Base-by-base conservation (phyloP, 2,888 invertebrate genomes). In the Choreutis nemorana region DNA sequence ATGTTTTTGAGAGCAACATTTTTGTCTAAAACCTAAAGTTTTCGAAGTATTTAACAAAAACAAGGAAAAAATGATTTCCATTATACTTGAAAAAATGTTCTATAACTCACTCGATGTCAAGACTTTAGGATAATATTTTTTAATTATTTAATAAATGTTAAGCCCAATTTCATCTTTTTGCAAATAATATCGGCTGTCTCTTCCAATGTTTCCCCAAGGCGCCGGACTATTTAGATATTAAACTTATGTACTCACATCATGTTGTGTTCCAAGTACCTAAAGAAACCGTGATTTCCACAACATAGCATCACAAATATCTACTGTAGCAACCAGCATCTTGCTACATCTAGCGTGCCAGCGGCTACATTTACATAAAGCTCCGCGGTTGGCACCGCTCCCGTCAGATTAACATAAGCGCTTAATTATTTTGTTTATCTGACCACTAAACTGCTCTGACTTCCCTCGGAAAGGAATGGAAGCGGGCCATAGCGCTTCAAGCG, bases 341-440 rank as follows among this genome's bases (percentile, higher is more conserved):
- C n/a, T 28, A 30, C 26, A 15, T 14, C 31, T 15, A 34, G 34
- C 36, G 35, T 26, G 22, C 35, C 33, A 23, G 23, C 26, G 29
- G 36, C 36, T 36, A 25, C 32, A 56, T 59, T 57, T 50, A 50
- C 57, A 61, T 57, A 54, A 55, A 51, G 48, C 49, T 35, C 36
- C 33, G 24, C 30, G 33, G 44, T 41, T 46, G 44, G 42, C 37
- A 35, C 28, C 30, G 26, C 30, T 37, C 38, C 41, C 36, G 29
- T 26, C 8, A 40, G 41, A 56, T 60, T 58, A 56, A 52, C 64
- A 62, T 64, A 59, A 64, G 54, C 56, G 62, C 55, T 67, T 67
- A 64, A 65, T 68, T 68, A 66, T 70, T 68, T 68, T 63, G 67
- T 70, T 68, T 68, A 65, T 68, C 65, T 67, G 62, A 66, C 68